A percentile compares a stretch with the other conserved stretches of the same genome.
These are phyloP conservation scores for Corapipo altera DNA, from an alignment of 2,113 vertebrate genomes.

Conservation along the genomic window DNA sequence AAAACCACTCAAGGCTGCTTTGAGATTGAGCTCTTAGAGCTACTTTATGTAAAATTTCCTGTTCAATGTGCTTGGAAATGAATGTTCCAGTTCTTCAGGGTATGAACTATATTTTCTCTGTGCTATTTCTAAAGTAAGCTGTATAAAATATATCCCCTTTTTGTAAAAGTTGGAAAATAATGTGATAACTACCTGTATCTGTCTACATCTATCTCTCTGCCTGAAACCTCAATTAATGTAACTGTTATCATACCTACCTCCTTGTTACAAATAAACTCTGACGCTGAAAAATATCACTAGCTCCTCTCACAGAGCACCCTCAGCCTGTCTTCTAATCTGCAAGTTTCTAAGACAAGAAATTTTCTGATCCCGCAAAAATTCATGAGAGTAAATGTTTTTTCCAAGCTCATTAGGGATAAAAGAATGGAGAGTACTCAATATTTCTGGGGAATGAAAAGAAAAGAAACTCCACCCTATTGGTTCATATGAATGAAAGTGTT, in stretches of 20 bases:
- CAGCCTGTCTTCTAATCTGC: background rate
- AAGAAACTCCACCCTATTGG: background rate
- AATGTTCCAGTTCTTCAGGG: background rate
- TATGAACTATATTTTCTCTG: background rate
- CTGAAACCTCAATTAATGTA: constrained; percentile 42
- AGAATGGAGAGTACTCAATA: background rate
- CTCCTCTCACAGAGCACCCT: background rate
- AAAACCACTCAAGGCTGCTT: background rate
- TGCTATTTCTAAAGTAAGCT: background rate
- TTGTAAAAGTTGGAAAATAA: constrained; percentile 18
- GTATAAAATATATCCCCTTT: background rate
- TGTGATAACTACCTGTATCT: constrained; percentile 9
- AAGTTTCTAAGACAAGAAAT: constrained; percentile 15
- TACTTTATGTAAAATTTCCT: constrained; percentile 13
- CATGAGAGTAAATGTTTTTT: background rate
- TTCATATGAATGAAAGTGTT: background rate
- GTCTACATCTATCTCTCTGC: constrained; percentile 6
- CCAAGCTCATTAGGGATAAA: background rate
- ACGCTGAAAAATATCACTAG: constrained; percentile 5
- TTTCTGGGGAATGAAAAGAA: background rate
- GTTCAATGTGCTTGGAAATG: background rate
- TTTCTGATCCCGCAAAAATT: constrained; percentile 14
- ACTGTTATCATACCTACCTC: constrained; percentile 2
- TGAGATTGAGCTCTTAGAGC: background rate
- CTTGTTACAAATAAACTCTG: constrained; percentile 36